Evolutionary conservation across 2,888 invertebrate species (phyloP).

Genomic region (Euzetes globulus): DNA sequence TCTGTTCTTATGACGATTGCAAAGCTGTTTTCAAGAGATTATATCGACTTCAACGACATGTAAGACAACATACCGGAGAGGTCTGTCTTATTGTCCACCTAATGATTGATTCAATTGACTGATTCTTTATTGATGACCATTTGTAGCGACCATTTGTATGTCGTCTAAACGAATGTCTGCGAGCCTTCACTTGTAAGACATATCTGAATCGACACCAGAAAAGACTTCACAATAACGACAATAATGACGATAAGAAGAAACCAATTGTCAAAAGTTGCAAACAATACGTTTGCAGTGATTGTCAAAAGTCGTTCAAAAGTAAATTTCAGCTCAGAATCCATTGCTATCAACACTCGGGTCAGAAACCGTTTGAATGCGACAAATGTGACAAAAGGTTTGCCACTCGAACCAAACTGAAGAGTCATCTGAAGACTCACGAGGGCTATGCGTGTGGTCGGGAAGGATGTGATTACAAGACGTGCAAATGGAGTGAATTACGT

Average conservation of each 20-base stretch:
- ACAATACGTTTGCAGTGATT: conserved; percentile 24
- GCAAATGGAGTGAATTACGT: conserved; percentile 28
- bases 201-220: conserved; percentile 31
- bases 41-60: conserved; percentile 17
- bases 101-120: background rate
- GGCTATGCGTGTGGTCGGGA: conserved; percentile 24
- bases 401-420: background rate
- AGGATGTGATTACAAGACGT: conserved; percentile 3
- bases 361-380: conserved; percentile 33
- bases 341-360: conserved; percentile 21
- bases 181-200: conserved; percentile 22
- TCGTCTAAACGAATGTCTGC: background rate
- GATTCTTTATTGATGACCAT: background rate
- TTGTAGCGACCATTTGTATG: conserved; percentile 30
- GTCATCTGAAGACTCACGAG: conserved; percentile 24
- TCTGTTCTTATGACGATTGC: conserved; percentile 22
- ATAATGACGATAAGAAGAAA: background rate
- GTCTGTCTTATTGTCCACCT: background rate
- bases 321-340: conserved; percentile 31
- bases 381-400: conserved; percentile 29
- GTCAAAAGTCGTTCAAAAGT: conserved; percentile 19
- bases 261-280: background rate
- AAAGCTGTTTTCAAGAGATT: background rate
- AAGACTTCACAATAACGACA: conserved; percentile 2
- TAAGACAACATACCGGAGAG: conserved; percentile 32